These are phyloP conservation scores for Vanacampus margaritifer DNA, from an alignment of 2,113 vertebrate species.

Conservation along the genomic window DNA sequence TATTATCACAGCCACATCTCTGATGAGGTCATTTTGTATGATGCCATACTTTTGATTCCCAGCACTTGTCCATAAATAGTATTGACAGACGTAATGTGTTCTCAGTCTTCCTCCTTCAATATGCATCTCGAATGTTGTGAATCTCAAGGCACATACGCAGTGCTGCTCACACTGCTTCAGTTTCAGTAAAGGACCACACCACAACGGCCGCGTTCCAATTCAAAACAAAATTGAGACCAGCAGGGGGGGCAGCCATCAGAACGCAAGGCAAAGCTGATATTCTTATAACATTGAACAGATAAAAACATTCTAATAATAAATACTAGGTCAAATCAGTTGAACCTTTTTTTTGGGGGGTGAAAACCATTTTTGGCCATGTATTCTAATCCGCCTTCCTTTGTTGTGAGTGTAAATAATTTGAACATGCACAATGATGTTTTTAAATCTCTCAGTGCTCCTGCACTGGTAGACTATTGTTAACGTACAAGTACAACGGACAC, in stretches of 20 bases:
- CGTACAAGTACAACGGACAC: slow-evolving; percentile 88
- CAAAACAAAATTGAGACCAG: slow-evolving; percentile 51
- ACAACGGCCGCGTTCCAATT: slow-evolving; percentile 50
- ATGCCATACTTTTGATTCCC: background rate
- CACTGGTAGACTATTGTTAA: slow-evolving; percentile 70
- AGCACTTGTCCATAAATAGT: background rate
- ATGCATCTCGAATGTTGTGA: slow-evolving; percentile 48
- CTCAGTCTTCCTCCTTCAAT: slow-evolving; percentile 28
- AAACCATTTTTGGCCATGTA: slow-evolving; percentile 40
- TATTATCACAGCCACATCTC: background rate
- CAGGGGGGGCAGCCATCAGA: slow-evolving; percentile 63
- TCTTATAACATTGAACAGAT: slow-evolving; percentile 60
- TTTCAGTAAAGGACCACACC: slow-evolving; percentile 56
- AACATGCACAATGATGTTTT: slow-evolving; percentile 58
- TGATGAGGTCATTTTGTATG: background rate
- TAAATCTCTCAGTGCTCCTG: slow-evolving; percentile 74
- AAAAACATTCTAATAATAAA: slow-evolving; percentile 45
- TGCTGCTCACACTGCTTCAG: slow-evolving; percentile 72
- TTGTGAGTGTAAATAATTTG: slow-evolving; percentile 56
- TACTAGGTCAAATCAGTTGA: slow-evolving; percentile 37
- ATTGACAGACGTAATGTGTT: slow-evolving; percentile 16
- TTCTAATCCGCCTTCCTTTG: slow-evolving; percentile 79
- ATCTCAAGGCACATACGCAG: slow-evolving; percentile 78
- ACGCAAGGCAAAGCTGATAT: slow-evolving; percentile 56
- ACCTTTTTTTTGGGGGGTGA: background rate